Evolutionary conservation across 1,140 invertebrate species (phyloP), one percentile per base, ranked within the genome.

Genomic region (Drosophila erecta): DNA sequence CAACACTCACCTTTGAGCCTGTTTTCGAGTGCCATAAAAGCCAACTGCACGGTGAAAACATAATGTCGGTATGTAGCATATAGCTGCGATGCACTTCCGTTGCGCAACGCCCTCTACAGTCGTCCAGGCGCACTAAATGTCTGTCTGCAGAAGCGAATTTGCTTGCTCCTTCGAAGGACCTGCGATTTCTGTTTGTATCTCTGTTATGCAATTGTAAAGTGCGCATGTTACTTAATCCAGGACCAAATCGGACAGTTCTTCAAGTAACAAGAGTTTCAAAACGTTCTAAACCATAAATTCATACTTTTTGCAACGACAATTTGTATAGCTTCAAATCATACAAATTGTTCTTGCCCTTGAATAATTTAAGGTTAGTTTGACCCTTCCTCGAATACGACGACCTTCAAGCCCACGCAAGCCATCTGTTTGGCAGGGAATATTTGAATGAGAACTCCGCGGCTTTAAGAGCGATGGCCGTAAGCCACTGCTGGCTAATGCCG

Each of bases 61-160:
- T 74, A 54, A 55, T 27, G 27, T 49, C 17, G 22, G 53, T 35
- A 30, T 65, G 71, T 77, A 61, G 70, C 56, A 53, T 77, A 70
- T 77, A 54, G 54, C 55, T 67, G 60, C 56, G 57, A 54, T 77
- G 74, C 75, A 77, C 75, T 71, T 78, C 74, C 75, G 75, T 77
- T 77, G 74, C 74, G 46, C 65, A 77, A 78, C 75, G 75, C 75
- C 75, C 75, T n/a, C 64, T 38, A n/a, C 64, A 59, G 49, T 49
- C 64, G 33, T 51, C 59, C 75, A 27, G 57, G 49, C 27, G 50
- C 54, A 77, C 61, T 50, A 47, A 77, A 70, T 77, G 53, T 56
- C 57, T 60, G 47, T 51, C 51, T 60, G 49, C 56, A 27, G 35
- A 57, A 12, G 35, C 20, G 35, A 44, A 35, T 55, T 55, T 67